These are phyloP conservation scores for Spodoptera picta DNA, from an alignment of 2,888 invertebrate species.

Conservation along the genomic window DNA sequence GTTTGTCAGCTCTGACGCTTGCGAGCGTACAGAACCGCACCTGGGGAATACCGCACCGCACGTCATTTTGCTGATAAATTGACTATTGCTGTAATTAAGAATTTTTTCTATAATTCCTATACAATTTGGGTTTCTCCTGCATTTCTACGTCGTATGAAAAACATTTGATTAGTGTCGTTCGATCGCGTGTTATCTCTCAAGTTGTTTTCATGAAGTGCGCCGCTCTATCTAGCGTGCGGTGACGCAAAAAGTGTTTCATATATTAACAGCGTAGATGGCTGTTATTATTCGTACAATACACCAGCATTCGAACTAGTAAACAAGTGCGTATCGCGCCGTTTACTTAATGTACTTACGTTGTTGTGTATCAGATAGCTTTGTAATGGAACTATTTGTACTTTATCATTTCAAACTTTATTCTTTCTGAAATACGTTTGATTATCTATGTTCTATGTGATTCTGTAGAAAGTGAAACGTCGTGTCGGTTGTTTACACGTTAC, in stretches of 20 bases:
- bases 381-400: slow-evolving; percentile 16
- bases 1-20: slow-evolving; percentile 58
- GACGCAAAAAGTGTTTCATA: slow-evolving; percentile 65
- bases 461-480: slow-evolving; percentile 10
- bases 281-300: slow-evolving; percentile 53
- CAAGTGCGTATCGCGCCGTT: slow-evolving; percentile 48
- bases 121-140: slow-evolving; percentile 41
- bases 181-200: slow-evolving; percentile 62
- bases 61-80: slow-evolving; percentile 67
- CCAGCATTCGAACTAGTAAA: slow-evolving; percentile 55
- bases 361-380: slow-evolving; percentile 35
- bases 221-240: slow-evolving; percentile 54
- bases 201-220: slow-evolving; percentile 67
- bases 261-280: slow-evolving; percentile 27
- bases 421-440: too few relatives aligned
- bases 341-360: slow-evolving; percentile 42
- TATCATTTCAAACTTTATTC: too few relatives aligned
- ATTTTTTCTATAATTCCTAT: slow-evolving; percentile 31
- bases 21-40: slow-evolving; percentile 33
- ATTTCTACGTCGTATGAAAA: slow-evolving; percentile 21
- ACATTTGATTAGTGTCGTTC: slow-evolving; percentile 34
- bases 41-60: slow-evolving; percentile 80
- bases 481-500: slow-evolving; percentile 18
- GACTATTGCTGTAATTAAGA: slow-evolving; percentile 50
- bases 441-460: not conserved